These are phyloP conservation scores for Dromas ardeola DNA, from an alignment of 2,113 vertebrate species.

Conservation along the genomic window DNA sequence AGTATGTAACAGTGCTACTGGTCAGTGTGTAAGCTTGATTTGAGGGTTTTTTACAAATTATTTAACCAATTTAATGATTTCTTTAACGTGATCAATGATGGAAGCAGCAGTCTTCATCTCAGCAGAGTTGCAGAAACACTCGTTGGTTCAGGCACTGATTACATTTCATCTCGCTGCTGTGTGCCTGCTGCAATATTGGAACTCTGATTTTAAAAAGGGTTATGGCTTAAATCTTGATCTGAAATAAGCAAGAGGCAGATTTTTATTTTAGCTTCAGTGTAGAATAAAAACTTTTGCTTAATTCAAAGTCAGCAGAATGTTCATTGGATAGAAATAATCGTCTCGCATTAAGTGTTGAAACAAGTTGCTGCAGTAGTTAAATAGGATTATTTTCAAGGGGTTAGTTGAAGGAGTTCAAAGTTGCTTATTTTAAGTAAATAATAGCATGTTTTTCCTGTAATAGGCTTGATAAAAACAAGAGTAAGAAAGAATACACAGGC, in stretches of 20 bases:
- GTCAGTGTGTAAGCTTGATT: neutral
- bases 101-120: neutral
- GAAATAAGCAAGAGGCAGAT: neutral
- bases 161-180: neutral
- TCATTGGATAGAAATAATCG: neutral
- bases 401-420: neutral
- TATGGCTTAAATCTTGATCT: neutral
- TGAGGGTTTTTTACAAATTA: neutral
- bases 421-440: neutral
- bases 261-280: neutral
- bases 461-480: neutral
- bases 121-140: neutral
- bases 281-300: neutral
- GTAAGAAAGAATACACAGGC: neutral
- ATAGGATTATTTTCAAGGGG: neutral
- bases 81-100: neutral
- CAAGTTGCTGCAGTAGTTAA: neutral
- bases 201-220: neutral
- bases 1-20: neutral
- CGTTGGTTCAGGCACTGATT: neutral
- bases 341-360: neutral
- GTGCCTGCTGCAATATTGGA: neutral
- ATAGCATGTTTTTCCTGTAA: neutral
- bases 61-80: neutral
- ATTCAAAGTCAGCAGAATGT: neutral